Conservation (phyloP, 2,113 vertebrate species). For the Eulacestoma nigropectus region DNA sequence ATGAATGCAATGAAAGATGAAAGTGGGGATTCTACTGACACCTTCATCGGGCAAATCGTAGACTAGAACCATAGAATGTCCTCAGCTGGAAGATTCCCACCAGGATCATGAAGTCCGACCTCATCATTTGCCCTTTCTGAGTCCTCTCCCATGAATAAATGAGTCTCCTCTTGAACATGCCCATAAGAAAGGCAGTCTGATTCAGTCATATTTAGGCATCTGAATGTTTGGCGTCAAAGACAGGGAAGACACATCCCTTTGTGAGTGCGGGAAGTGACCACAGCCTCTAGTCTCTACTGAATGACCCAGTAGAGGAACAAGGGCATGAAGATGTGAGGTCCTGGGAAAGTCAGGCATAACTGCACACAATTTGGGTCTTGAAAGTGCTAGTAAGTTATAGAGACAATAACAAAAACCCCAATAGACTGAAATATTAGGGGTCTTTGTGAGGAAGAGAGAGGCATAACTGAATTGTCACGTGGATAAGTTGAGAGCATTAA, state of each 20-base stretch:
- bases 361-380: background rate
- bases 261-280: background rate
- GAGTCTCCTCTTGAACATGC: accelerated
- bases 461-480: background rate
- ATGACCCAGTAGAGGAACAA: accelerated
- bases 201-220: background rate
- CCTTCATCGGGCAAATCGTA: background rate
- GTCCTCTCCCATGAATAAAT: background rate
- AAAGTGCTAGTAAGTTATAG: background rate
- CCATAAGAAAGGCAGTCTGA: accelerated
- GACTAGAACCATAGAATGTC: no score
- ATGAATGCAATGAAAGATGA: background rate
- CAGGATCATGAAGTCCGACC: background rate
- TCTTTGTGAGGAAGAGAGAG: background rate
- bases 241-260: accelerated
- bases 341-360: background rate
- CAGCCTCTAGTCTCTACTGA: background rate
- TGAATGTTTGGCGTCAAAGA: background rate
- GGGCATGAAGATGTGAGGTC: accelerated
- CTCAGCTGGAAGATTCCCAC: background rate
- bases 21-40: background rate
- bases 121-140: background rate
- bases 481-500: background rate
- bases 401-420: background rate
- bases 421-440: background rate